phyloP scores from a whole-genome alignment of 2,888 invertebrate genomes.

The Endotricha flammealis region DNA sequence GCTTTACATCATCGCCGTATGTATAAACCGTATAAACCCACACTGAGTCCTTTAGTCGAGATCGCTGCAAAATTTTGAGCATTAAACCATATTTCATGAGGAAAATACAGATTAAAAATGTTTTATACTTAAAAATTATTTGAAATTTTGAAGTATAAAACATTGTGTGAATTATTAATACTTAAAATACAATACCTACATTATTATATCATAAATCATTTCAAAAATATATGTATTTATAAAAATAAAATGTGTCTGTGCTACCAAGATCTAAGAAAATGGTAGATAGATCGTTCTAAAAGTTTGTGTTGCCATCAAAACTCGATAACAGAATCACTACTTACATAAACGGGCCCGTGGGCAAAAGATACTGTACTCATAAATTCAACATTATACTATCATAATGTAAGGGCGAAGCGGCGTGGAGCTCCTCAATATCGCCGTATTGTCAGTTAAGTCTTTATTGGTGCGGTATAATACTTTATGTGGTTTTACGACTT shows the following conservation, averaged over 20 bases:
- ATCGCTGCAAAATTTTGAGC: no score
- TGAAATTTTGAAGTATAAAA: no score
- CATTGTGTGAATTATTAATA: no score
- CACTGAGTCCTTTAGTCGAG: constrained; percentile 12
- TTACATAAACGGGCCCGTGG: constrained; percentile 10
- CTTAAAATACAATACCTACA: no score
- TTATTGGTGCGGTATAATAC: constrained; percentile 24
- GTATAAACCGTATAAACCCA: constrained; percentile 22
- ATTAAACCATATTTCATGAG: no score
- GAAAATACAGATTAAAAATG: no score
- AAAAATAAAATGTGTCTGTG: no score
- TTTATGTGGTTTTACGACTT: constrained; percentile 27
- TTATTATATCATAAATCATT: no score
- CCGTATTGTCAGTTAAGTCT: constrained; percentile 31
- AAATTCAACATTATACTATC: constrained; percentile 11
- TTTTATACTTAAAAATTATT: no score
- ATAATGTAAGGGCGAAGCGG: constrained; percentile 21
- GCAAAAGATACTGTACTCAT: constrained; percentile 9
- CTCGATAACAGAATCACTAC: constrained; percentile 10
- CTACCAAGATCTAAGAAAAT: no score
- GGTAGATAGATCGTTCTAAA: no score
- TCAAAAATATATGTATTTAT: no score
- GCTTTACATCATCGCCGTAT: constrained; percentile 26
- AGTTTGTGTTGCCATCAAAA: neutral
- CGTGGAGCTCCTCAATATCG: constrained; percentile 21